Evolutionary conservation across 1,140 invertebrate species (phyloP).

Genomic region (Leucophenga varia): DNA sequence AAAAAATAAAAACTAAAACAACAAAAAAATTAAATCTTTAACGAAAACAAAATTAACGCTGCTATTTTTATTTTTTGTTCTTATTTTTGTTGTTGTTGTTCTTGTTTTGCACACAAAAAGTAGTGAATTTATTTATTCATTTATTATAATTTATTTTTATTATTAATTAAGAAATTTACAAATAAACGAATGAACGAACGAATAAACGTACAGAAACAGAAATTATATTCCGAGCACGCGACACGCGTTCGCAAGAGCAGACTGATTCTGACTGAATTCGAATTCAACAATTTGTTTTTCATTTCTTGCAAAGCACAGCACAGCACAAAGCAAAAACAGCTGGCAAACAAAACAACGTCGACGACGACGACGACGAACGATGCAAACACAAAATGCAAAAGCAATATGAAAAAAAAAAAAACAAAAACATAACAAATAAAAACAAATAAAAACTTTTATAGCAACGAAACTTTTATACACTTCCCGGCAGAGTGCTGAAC

Average conservation of each 20-base stretch:
- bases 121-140: too few species aligned
- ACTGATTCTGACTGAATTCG: conserved; percentile 25
- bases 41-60: background rate
- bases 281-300: too few species aligned
- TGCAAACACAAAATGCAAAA: conserved; percentile 10
- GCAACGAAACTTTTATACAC: too few species aligned
- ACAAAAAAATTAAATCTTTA: background rate
- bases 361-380: conserved; percentile 10
- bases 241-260: conserved; percentile 38
- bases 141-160: too few species aligned
- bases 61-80: background rate
- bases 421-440: too few species aligned
- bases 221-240: conserved; percentile 27
- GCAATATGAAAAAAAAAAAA: too few species aligned
- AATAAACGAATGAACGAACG: conserved; percentile 21
- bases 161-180: too few species aligned
- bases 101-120: conserved; percentile 7
- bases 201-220: conserved; percentile 27
- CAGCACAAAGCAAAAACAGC: conserved; percentile 20
- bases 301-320: too few species aligned
- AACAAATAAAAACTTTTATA: too few species aligned
- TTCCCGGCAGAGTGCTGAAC: too few species aligned
- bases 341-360: background rate
- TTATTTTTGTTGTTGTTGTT: conserved; percentile 9
- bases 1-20: background rate